Base-by-base conservation (phyloP, 37 sponge, comb jelly and placozoan genomes). In the Theonella swinhoei region DNA sequence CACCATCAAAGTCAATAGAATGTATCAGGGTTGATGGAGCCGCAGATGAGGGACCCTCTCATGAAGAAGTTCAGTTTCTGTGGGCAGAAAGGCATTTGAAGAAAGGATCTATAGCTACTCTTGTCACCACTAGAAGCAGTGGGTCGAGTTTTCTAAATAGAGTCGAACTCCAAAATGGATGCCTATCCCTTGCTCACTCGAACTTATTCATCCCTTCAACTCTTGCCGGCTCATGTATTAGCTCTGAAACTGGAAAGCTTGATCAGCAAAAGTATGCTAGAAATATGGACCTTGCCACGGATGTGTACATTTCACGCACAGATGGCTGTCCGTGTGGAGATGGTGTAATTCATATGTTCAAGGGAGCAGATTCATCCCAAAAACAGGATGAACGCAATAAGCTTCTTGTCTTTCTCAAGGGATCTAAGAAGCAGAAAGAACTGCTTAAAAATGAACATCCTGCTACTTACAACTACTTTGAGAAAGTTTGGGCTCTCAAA, bases 311-410 rank as follows among this genome's bases (percentile, higher is more conserved):
- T 24, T 23, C 1, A n/a, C 19, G 87, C 22, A 80, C 80, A 1
- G 38, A 87, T 74, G 54, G 59, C 1, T 41, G 74, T 39, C 75
- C 75, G 22, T 87, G 87, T 80, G 87, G 80, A 3, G 75, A 87
- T 3, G 73, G 81, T 5, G 31, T 8, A 1, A 80, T 79, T n/a
- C 65, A 87, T n/a, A 59, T 87, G 22, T 74, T 39, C 32, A 30
- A 39, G 14, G 81, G 88, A 42, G 80, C 77, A 22, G 60, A 79
- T 26, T 70, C 80, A 4, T 72, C 31, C 30, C 58, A 39, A 25
- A 20, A 69, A 1, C 87, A 72, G 38, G 39, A 35, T 5, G 11
- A 14, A 70, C 31, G 72, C 5, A 39, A 70, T 9, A 8, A 14
- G 24, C 36, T 70, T 8, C 64, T 62, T 31, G 32, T 4, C 25